Evolutionary conservation across 2,888 invertebrate species (phyloP).

Genomic region (Eugnorisma glareosa): DNA sequence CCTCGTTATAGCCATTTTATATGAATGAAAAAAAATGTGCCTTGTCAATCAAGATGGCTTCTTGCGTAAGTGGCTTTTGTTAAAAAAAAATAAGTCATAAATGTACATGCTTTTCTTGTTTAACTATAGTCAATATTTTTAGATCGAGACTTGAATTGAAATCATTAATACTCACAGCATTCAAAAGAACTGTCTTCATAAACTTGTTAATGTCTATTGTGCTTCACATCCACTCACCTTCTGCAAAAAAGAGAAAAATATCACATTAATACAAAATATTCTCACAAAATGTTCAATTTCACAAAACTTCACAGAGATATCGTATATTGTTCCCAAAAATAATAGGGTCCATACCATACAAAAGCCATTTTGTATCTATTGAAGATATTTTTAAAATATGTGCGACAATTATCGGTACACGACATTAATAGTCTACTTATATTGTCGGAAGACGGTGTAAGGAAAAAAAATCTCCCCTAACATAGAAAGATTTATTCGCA

Average conservation of each 20-base stretch:
- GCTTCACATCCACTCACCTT: conserved; percentile 82
- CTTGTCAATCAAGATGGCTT: neutral
- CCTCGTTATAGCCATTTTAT: neutral
- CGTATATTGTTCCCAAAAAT: conserved; percentile 75
- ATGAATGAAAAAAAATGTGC: neutral
- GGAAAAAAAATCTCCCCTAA: conserved; percentile 85
- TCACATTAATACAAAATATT: conserved; percentile 74
- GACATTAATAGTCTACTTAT: conserved; percentile 89
- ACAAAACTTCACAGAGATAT: conserved; percentile 67
- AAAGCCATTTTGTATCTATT: conserved; percentile 73
- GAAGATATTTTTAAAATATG: conserved; percentile 88
- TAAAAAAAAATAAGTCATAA: neutral
- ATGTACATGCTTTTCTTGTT: neutral
- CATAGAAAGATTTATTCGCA: conserved; percentile 89
- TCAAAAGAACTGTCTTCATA: conserved; percentile 54
- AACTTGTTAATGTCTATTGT: conserved; percentile 60
- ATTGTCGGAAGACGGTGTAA: conserved; percentile 79
- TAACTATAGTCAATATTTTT: neutral
- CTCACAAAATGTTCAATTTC: conserved; percentile 73
- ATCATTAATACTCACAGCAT: conserved; percentile 49
- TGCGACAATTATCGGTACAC: conserved; percentile 91
- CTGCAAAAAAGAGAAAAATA: conserved; percentile 84
- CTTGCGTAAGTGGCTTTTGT: neutral
- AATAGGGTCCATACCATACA: conserved; percentile 73
- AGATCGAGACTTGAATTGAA: neutral